Conservation (phyloP, 2,888 invertebrate genomes). For the Platycheirus rosarum region DNA sequence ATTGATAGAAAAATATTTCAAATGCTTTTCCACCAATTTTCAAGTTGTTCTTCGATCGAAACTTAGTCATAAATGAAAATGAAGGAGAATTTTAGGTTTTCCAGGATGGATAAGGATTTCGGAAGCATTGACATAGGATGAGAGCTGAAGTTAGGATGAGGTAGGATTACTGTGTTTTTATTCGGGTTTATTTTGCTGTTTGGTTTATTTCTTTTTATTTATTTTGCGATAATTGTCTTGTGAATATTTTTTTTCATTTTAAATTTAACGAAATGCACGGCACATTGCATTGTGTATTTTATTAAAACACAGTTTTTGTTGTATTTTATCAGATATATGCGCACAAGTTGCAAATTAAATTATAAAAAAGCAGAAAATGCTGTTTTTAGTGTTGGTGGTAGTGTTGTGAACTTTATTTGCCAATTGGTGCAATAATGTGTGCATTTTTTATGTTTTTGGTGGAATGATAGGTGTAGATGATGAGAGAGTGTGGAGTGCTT, state of each 20-base stretch:
- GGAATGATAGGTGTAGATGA: conserved; percentile 45
- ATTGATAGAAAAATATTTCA: conserved; percentile 53
- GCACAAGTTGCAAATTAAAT: conserved; percentile 68
- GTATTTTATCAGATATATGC: conserved; percentile 30
- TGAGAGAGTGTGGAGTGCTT: conserved; percentile 71
- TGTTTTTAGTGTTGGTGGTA: conserved; percentile 61
- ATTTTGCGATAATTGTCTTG: conserved; percentile 68
- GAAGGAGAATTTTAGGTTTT: conserved; percentile 52
- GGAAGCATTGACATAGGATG: conserved; percentile 54
- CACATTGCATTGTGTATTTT: conserved; percentile 48
- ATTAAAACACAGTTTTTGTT: conserved; percentile 43
- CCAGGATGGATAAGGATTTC: conserved; percentile 63
- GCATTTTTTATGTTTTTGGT: conserved; percentile 49
- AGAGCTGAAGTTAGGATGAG: conserved; percentile 39
- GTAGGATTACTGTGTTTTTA: conserved; percentile 55
- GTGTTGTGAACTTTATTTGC: conserved; percentile 55
- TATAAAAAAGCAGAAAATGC: conserved; percentile 65
- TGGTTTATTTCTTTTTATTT: conserved; percentile 38
- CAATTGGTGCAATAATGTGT: conserved; percentile 71
- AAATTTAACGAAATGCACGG: conserved; percentile 58
- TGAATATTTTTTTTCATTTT: conserved; percentile 59
- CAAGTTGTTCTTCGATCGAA: conserved; percentile 66
- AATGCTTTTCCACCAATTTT: conserved; percentile 54
- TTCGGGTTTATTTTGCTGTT: conserved; percentile 58
- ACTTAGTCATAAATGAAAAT: conserved; percentile 75